phyloP scores from a whole-genome alignment of 2,113 vertebrate genomes.

The Phalacrocorax brasilianus region DNA sequence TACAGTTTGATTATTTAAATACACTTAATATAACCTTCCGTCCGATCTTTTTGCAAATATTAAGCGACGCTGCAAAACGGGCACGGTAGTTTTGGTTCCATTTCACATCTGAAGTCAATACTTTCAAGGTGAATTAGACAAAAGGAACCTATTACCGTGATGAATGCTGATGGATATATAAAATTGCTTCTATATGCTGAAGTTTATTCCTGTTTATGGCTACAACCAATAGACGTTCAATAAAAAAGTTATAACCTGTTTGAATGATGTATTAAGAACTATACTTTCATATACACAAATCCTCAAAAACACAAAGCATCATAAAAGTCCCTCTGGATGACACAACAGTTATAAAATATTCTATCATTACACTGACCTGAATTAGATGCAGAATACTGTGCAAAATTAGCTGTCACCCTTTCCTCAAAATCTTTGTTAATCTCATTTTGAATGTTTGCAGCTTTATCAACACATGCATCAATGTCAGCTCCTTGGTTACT shows the following conservation, averaged over 20 bases:
- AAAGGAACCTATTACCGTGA: constrained; percentile 31
- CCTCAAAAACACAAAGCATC: constrained; percentile 64
- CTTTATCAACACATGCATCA: constrained; percentile 99
- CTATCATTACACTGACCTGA: constrained; percentile 93
- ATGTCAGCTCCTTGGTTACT: constrained; percentile 99
- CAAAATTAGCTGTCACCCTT: constrained; percentile 99
- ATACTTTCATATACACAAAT: constrained; percentile 43
- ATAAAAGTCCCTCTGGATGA: constrained; percentile 76
- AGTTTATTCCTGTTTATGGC: not conserved
- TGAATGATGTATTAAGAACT: constrained; percentile 55
- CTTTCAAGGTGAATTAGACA: constrained; percentile 41
- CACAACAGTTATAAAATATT: constrained; percentile 89
- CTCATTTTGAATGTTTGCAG: constrained; percentile 99
- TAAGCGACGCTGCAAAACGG: not conserved
- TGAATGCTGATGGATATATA: constrained; percentile 35
- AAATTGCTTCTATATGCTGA: constrained; percentile 18
- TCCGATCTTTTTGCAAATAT: not conserved
- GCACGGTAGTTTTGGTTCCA: not conserved
- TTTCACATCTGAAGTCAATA: constrained; percentile 24
- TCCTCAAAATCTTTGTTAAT: constrained; percentile 99
- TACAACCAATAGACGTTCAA: constrained; percentile 15
- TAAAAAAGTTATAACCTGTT: constrained; percentile 55
- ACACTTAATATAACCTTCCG: constrained; percentile 57
- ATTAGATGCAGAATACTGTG: constrained; percentile 94
- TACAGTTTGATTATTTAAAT: constrained; percentile 75